Evolutionary conservation across 2,113 vertebrate genomes (phyloP), one percentile per base, ranked within the genome.

Genomic region (Corythornis vintsioides): DNA sequence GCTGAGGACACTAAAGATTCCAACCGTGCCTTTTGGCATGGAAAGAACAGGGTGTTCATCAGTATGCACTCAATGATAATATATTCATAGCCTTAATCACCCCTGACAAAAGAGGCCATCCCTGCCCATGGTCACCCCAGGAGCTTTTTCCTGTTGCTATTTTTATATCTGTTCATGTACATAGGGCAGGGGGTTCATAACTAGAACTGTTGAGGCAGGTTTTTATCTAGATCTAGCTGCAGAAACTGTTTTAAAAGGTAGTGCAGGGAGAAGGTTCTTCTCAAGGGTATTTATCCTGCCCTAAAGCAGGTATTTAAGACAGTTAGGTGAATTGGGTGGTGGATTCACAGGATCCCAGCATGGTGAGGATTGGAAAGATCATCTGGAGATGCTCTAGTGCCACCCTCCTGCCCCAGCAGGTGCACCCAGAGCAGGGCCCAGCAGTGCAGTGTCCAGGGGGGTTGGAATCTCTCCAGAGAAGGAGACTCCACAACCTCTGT

Each of bases 71-170:
- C 2, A 28, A 40, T 40, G 63, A 5, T 79, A 95, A 95, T 84
- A 31, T 89, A 93, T 95, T 94, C 89, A 89, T 69, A 66, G 81
- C 2, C 5, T 56, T 89, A 93, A 93, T 87, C 87, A 92, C 57
- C 91, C 84, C 66, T 86, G 73, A 84, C 70, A 13, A 69, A 83
- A 33, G 10, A 35, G 35, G 25, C 31, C 57, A 14, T n/a, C 70
- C 61, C 70, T 65, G 77, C 77, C 83, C 65, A 15, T 0, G 5
- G 66, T 55, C 61, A 56, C 60, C 56, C 84, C 81, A 65, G 66
- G 53, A 92, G 82, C 45, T 93, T 82, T 89, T 60, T 43, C 59
- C 22, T 13, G 45, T 15, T 55, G 45, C 16, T 93, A 25, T 91
- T 94, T 90, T 78, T 52, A 3, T 19, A 20, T 11, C 47, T 67